A percentile compares a stretch with the other conserved stretches of the same genome.
These are phyloP conservation scores for Acrobasis suavella DNA, from an alignment of 2,888 invertebrate species.

Conservation along the genomic window DNA sequence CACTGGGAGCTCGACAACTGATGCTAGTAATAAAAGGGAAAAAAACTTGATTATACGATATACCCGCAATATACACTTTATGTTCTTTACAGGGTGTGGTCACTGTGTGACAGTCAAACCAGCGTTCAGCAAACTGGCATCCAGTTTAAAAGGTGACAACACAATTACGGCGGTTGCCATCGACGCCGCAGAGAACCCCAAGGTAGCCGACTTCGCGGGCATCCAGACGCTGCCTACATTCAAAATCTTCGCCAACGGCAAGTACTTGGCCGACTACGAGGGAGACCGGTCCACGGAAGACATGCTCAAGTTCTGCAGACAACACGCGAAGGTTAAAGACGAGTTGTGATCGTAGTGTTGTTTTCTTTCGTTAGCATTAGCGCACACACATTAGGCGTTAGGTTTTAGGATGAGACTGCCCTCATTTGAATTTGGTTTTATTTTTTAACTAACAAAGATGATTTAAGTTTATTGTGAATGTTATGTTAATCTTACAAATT, in stretches of 20 bases:
- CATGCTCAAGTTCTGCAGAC: constrained; percentile 76
- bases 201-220: constrained; percentile 81
- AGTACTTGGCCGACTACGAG: constrained; percentile 77
- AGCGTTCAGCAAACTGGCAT: constrained; percentile 83
- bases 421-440: too few relatives aligned
- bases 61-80: too few relatives aligned
- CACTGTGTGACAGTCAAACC: constrained; percentile 88
- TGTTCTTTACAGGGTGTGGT: constrained; percentile 84
- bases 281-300: constrained; percentile 81
- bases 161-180: constrained; percentile 80
- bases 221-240: constrained; percentile 87
- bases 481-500: too few relatives aligned
- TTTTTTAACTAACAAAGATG: too few relatives aligned
- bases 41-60: too few relatives aligned
- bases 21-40: too few relatives aligned
- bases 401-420: too few relatives aligned
- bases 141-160: constrained; percentile 65
- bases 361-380: not conserved
- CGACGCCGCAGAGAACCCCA: constrained; percentile 85
- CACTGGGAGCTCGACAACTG: too few relatives aligned
- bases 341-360: constrained; percentile 60
- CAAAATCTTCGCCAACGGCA: constrained; percentile 83
- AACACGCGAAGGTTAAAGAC: constrained; percentile 57
- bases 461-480: too few relatives aligned
- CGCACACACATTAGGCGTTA: not conserved